Conservation (phyloP, 2,888 invertebrate genomes). For the Eustalomyia histrio region DNA sequence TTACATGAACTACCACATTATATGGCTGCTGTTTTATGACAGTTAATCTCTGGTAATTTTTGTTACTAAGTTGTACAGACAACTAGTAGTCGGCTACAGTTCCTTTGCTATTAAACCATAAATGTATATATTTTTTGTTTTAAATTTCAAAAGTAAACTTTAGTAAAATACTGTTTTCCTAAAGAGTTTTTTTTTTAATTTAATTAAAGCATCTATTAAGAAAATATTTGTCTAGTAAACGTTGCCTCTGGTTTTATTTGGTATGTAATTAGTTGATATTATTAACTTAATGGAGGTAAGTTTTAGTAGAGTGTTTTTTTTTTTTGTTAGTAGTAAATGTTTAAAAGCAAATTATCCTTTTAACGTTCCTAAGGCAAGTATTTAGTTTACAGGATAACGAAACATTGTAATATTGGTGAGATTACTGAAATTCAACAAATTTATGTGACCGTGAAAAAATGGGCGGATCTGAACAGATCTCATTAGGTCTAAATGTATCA, state of each 20-base stretch:
- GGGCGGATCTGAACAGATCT: no score
- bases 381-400: no score
- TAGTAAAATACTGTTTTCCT: not conserved
- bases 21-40: conserved; percentile 57
- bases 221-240: not conserved
- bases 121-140: conserved; percentile 43
- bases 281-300: not conserved
- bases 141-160: conserved; percentile 21
- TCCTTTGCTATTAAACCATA: conserved; percentile 24
- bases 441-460: no score
- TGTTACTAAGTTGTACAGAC: conserved; percentile 23
- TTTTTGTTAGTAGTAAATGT: no score
- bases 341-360: no score
- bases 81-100: not conserved
- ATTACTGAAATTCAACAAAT: no score
- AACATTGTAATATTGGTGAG: no score
- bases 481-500: no score
- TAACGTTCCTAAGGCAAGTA: no score
- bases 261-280: not conserved
- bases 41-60: conserved; percentile 56
- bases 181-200: conserved; percentile 44
- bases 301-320: no score
- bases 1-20: conserved; percentile 29
- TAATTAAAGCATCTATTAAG: conserved; percentile 26
- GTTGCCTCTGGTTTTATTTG: not conserved